Percentiles rank a stretch among this genome's conserved stretches.
Conservation (phyloP, 2,797 vertebrate genomes). For the Sebastes baramenuke region DNA sequence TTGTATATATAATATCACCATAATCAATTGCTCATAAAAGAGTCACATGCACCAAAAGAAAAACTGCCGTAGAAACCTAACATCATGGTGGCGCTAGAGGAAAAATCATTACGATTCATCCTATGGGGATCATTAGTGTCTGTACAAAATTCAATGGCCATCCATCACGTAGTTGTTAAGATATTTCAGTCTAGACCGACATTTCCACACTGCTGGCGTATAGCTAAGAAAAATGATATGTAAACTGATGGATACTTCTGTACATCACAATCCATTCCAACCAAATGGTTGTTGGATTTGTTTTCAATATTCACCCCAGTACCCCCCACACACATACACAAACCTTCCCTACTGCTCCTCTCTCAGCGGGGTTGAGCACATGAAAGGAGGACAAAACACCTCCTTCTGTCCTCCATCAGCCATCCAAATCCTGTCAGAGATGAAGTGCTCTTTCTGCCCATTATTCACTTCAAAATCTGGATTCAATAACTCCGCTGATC, state of each 20-base stretch:
- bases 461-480: constrained; percentile 45
- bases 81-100: not conserved
- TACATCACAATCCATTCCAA: not conserved
- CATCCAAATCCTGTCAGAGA: constrained; percentile 32
- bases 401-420: constrained; percentile 41
- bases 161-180: not conserved
- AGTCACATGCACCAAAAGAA: not conserved
- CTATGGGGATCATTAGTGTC: not conserved
- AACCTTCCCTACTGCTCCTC: constrained; percentile 21
- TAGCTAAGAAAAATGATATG: not conserved
- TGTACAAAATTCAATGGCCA: not conserved
- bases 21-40: too few relatives aligned
- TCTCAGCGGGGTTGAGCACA: constrained; percentile 39
- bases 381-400: constrained; percentile 47
- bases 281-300: not conserved
- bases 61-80: not conserved
- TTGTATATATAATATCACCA: too few relatives aligned
- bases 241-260: not conserved
- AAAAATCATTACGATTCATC: not conserved
- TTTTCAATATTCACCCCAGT: not conserved
- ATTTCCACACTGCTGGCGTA: not conserved
- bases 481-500: constrained; percentile 49
- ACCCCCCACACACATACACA: constrained; percentile 16
- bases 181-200: not conserved
- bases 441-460: constrained; percentile 8